These are phyloP conservation scores for Eptesicus fuscus DNA, from an alignment of 2,113 vertebrate species.

Conservation along the genomic window DNA sequence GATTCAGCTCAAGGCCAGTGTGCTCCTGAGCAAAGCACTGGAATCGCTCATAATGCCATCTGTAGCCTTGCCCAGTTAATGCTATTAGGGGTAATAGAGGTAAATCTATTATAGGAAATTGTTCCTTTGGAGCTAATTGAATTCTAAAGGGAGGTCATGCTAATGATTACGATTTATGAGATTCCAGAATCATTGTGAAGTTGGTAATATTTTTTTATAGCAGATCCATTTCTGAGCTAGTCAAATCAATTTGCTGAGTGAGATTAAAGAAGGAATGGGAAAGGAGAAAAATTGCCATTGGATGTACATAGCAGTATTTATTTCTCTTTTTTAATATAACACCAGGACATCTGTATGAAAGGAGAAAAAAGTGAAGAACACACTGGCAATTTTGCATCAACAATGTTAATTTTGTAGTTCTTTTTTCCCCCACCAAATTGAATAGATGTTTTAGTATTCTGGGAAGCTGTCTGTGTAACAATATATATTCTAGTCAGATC, in stretches of 20 bases:
- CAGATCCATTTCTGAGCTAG: constrained; percentile 32
- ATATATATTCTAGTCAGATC: background rate
- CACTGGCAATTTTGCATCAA: background rate
- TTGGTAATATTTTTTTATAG: constrained; percentile 29
- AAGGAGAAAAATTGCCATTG: background rate
- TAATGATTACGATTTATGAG: constrained; percentile 35
- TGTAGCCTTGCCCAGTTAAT: background rate
- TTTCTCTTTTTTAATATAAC: background rate
- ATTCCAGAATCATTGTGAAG: constrained; percentile 34
- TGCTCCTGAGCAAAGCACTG: background rate
- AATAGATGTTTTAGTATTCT: background rate
- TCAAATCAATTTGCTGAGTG: constrained; percentile 43
- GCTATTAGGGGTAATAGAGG: background rate
- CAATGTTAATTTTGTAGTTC: background rate
- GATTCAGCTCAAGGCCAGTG: background rate
- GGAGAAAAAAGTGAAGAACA: background rate
- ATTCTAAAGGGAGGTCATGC: constrained; percentile 35
- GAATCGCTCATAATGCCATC: background rate
- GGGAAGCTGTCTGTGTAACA: background rate
- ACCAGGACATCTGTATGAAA: background rate
- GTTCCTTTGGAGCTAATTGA: constrained; percentile 38
- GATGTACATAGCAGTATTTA: background rate
- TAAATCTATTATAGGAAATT: constrained; percentile 1
- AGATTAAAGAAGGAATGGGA: constrained; percentile 29
- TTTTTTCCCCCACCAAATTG: background rate